phyloP scores from a whole-genome alignment of 2,797 vertebrate species.

The Diceros bicornis region DNA sequence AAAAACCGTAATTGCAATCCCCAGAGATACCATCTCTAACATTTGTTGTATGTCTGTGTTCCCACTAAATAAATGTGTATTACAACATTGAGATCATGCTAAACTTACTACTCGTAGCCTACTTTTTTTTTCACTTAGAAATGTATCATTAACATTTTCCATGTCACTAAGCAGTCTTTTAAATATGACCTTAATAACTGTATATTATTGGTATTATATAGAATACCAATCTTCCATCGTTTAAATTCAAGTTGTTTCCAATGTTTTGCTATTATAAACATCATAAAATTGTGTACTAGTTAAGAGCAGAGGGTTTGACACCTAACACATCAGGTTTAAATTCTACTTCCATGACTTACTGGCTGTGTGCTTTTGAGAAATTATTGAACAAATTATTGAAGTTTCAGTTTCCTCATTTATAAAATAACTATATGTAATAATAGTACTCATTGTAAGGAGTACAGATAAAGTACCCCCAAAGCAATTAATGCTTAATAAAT shows the following conservation, averaged over 20 bases:
- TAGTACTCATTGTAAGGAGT: not conserved
- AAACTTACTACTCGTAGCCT: not conserved
- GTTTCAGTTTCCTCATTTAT: constrained; percentile 37
- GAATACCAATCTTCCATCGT: not conserved
- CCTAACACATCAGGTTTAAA: not conserved
- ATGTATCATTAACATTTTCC: constrained; percentile 28
- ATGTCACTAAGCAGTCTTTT: not conserved
- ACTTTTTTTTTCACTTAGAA: constrained; percentile 44
- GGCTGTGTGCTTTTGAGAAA: not conserved
- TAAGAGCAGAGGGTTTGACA: not conserved
- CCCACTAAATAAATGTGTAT: not conserved
- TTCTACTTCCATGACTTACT: not conserved
- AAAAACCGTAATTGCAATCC: not conserved
- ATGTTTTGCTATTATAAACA: constrained; percentile 45
- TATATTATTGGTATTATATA: not conserved
- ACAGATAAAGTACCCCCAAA: constrained; percentile 23
- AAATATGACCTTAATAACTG: constrained; percentile 47
- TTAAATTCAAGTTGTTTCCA: not conserved
- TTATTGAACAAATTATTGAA: constrained; percentile 24
- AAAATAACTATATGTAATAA: not conserved
- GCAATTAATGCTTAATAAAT: constrained; percentile 43
- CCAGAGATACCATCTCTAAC: not conserved
- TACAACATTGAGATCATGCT: not conserved
- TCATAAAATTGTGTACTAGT: not conserved
- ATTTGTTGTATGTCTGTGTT: not conserved